phyloP scores from a whole-genome alignment of 2,888 invertebrate genomes.

The Cerceris rybyensis region DNA sequence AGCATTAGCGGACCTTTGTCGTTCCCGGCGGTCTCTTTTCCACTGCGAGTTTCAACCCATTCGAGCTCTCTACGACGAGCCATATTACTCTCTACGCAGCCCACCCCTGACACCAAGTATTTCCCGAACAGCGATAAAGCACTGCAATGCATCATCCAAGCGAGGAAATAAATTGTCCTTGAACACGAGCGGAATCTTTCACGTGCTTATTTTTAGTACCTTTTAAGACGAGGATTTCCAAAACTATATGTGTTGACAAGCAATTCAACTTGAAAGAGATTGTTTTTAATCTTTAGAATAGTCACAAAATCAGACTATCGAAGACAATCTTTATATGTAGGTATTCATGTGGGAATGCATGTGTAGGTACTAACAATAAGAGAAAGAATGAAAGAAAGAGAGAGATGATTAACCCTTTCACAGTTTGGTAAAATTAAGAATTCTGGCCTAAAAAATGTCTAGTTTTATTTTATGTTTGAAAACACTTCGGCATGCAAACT shows the following conservation, averaged over 20 bases:
- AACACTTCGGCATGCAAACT: too few species aligned
- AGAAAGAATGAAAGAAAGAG: too few species aligned
- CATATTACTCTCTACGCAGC: slow-evolving; percentile 55
- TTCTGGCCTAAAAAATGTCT: too few species aligned
- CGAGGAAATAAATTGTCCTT: slow-evolving; percentile 61
- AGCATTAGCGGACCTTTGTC: slow-evolving; percentile 76
- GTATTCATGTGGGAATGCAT: too few species aligned
- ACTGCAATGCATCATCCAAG: slow-evolving; percentile 64
- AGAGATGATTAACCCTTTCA: too few species aligned
- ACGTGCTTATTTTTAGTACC: slow-evolving; percentile 59
- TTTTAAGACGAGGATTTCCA: slow-evolving; percentile 45
- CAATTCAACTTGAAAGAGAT: background rate
- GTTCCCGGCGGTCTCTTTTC: slow-evolving; percentile 47
- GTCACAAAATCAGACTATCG: too few species aligned
- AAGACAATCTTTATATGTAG: too few species aligned
- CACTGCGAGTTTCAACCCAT: slow-evolving; percentile 61
- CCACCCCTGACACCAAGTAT: slow-evolving; percentile 53
- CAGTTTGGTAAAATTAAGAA: too few species aligned
- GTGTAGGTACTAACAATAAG: too few species aligned
- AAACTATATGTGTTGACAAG: slow-evolving; percentile 32
- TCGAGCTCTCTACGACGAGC: slow-evolving; percentile 46
- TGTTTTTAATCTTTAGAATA: background rate
- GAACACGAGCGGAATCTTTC: slow-evolving; percentile 64
- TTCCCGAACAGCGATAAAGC: slow-evolving; percentile 68
- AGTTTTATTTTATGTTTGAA: too few species aligned